A percentile compares a stretch with the other conserved stretches of the same genome.
These are phyloP conservation scores for Rhinichthys osculus DNA, from an alignment of 2,797 vertebrate genomes.

Conservation along the genomic window DNA sequence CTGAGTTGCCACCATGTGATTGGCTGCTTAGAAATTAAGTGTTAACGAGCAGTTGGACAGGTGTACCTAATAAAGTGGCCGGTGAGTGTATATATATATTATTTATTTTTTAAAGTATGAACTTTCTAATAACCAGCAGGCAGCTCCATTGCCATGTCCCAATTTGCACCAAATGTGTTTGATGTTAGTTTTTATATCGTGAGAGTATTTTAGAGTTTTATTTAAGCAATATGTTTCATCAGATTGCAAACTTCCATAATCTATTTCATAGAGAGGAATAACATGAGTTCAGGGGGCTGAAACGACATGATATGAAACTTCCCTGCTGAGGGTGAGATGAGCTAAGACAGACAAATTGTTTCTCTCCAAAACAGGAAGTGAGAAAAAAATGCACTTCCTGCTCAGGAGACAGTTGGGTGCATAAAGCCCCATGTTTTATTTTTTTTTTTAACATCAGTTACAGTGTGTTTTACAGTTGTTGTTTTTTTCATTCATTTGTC, in stretches of 20 bases:
- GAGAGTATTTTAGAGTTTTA: background rate
- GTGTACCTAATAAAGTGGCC: fast-evolving
- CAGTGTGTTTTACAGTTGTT: too few species aligned
- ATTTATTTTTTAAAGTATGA: background rate
- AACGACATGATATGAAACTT: conserved; percentile 42
- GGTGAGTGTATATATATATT: too few species aligned
- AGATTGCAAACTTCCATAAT: conserved; percentile 27
- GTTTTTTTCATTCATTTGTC: background rate
- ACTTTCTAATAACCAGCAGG: background rate
- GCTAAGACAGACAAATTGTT: conserved; percentile 49
- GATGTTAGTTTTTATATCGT: background rate
- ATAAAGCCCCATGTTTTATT: conserved; percentile 8
- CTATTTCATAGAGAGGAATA: conserved; percentile 12
- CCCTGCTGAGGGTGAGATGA: conserved; percentile 50
- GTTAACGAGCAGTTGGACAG: too few species aligned
- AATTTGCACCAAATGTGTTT: background rate
- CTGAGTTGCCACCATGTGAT: too few species aligned
- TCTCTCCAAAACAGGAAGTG: conserved; percentile 58
- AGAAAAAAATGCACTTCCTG: conserved; percentile 53
- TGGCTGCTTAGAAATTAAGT: too few species aligned
- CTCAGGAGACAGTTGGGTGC: conserved; percentile 42
- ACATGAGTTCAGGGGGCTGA: conserved; percentile 9
- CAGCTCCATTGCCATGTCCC: background rate
- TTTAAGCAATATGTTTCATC: conserved; percentile 7
- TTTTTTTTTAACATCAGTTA: background rate